Conservation (phyloP, 2,113 vertebrate genomes). For the Epinephelus fuscoguttatus region DNA sequence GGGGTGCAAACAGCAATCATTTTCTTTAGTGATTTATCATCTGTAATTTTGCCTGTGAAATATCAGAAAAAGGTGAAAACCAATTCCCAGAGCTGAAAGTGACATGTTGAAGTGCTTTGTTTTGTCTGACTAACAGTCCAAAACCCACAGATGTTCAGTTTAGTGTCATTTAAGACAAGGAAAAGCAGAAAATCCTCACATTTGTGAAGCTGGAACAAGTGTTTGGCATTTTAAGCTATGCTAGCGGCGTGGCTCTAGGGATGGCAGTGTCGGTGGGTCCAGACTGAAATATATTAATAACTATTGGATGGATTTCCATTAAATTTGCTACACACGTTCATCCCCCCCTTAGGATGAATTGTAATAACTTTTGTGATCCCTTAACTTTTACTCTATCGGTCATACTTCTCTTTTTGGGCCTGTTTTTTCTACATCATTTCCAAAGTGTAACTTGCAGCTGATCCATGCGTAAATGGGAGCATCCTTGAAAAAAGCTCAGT, state of each 20-base stretch:
- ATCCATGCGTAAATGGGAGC: too few relatives aligned
- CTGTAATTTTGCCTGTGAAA: not conserved
- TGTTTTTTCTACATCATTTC: too few relatives aligned
- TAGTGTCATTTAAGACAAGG: not conserved
- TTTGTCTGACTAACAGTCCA: not conserved
- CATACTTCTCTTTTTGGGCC: too few relatives aligned
- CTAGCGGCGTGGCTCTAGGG: not conserved
- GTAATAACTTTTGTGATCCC: not conserved
- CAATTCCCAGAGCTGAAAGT: not conserved
- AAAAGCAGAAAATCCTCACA: not conserved
- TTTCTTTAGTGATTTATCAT: not conserved
- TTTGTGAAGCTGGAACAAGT: not conserved
- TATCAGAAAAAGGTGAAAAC: not conserved
- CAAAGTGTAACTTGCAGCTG: too few relatives aligned
- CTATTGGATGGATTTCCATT: not conserved
- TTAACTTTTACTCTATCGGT: not conserved
- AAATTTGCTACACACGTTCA: not conserved
- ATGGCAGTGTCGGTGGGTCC: too few relatives aligned
- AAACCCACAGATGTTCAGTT: not conserved
- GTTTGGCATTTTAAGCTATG: too few relatives aligned
- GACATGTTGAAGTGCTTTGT: not conserved
- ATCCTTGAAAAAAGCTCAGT: too few relatives aligned
- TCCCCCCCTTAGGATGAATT: not conserved
- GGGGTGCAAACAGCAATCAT: not conserved
- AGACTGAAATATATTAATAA: not conserved